Evolutionary conservation across 1,140 invertebrate species (phyloP).

Genomic region (Doryteuthis pealeii): DNA sequence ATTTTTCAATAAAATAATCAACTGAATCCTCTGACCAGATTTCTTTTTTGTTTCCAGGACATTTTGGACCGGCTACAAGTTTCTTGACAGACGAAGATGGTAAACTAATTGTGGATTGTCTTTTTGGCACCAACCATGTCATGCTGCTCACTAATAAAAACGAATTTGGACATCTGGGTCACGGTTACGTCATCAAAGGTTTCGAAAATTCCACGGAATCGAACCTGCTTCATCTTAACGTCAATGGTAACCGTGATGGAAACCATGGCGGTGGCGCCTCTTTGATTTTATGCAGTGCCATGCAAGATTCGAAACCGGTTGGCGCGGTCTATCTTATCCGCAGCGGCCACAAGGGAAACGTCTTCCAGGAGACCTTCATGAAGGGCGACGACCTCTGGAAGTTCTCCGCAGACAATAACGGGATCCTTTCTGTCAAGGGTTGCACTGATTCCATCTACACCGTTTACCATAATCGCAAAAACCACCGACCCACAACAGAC

Average conservation of each 20-base stretch:
- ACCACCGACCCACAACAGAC: constrained; percentile 4
- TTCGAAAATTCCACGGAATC: not conserved
- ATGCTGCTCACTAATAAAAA: constrained; percentile 35
- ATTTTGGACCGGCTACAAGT: constrained; percentile 33
- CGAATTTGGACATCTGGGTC: constrained; percentile 28
- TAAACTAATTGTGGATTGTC: constrained; percentile 24
- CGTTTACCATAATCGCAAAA: constrained; percentile 35
- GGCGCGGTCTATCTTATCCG: constrained; percentile 32
- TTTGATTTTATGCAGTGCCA: constrained; percentile 32
- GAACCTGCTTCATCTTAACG: constrained; percentile 21
- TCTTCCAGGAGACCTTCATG: constrained; percentile 23
- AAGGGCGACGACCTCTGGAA: constrained; percentile 39
- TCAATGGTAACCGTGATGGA: constrained; percentile 25
- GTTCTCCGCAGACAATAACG: constrained; percentile 23
- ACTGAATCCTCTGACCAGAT: not conserved
- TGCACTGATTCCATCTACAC: constrained; percentile 22
- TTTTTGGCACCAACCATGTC: constrained; percentile 37
- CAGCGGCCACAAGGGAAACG: constrained; percentile 32
- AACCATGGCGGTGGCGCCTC: constrained; percentile 25
- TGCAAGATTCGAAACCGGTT: not conserved
- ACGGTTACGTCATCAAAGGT: constrained; percentile 30
- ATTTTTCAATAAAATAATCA: not conserved
- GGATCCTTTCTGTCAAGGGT: constrained; percentile 24
- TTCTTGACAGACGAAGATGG: constrained; percentile 35
- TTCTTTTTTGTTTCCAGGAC: constrained; percentile 10